Conservation (phyloP, 2,888 invertebrate species). For the Podotricha telesiphe region DNA sequence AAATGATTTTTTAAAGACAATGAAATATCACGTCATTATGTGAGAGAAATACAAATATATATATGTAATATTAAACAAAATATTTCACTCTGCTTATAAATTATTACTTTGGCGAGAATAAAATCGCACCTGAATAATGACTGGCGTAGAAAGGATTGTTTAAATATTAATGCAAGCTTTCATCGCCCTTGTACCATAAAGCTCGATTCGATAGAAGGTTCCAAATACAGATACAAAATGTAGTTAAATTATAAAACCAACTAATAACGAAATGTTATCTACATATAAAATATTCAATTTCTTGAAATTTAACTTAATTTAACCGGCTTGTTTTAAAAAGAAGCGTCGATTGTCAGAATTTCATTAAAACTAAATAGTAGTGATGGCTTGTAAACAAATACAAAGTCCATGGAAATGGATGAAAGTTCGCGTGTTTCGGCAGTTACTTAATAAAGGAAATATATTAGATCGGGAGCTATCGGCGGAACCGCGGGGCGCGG, state of each 20-base stretch:
- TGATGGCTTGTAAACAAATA: slow-evolving; percentile 77
- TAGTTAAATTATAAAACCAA: background rate
- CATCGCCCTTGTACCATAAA: slow-evolving; percentile 11
- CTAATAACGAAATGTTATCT: background rate
- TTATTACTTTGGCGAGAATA: background rate
- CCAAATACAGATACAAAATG: background rate
- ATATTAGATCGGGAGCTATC: slow-evolving; percentile 72
- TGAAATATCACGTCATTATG: background rate
- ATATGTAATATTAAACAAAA: background rate
- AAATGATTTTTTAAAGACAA: background rate
- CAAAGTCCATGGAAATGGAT: slow-evolving; percentile 76
- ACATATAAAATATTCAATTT: background rate
- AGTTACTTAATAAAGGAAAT: slow-evolving; percentile 77
- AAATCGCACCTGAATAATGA: slow-evolving; percentile 17
- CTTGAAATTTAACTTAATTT: background rate
- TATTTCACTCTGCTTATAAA: background rate
- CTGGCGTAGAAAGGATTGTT: slow-evolving; percentile 13
- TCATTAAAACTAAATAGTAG: slow-evolving; percentile 71
- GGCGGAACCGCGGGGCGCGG: slow-evolving; percentile 66
- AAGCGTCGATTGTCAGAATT: slow-evolving; percentile 61
- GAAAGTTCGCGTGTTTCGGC: slow-evolving; percentile 80
- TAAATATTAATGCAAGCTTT: slow-evolving; percentile 13
- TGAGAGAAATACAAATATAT: background rate
- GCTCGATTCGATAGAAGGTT: background rate
- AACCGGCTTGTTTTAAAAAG: background rate